phyloP scores from a whole-genome alignment of 2,888 invertebrate species.

The Mesorhabditis spiculigera region DNA sequence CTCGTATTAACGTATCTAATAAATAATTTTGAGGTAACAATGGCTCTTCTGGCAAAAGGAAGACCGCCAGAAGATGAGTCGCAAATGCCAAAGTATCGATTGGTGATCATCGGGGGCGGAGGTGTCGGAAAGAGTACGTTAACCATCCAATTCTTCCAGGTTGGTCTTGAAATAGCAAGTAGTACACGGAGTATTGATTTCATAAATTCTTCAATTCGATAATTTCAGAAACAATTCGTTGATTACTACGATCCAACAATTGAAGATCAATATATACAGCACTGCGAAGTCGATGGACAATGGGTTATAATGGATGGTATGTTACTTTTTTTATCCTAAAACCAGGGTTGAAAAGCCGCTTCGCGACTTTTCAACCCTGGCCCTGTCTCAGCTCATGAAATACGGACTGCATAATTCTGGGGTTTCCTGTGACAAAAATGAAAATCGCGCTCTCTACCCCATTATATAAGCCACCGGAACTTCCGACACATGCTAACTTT shows the following conservation, averaged over 20 bases:
- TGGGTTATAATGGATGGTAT: conserved; percentile 65
- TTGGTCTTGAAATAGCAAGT: conserved; percentile 10
- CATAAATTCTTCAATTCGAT: background rate
- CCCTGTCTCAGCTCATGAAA: background rate
- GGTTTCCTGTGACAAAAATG: background rate
- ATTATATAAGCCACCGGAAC: too few species aligned
- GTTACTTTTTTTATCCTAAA: background rate
- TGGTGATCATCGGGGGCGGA: conserved; percentile 52
- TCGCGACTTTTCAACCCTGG: too few species aligned
- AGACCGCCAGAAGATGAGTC: conserved; percentile 51
- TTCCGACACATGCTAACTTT: too few species aligned
- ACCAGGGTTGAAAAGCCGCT: too few species aligned
- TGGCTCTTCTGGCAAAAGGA: conserved; percentile 19
- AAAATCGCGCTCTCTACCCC: too few species aligned
- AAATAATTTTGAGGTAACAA: conserved; percentile 7
- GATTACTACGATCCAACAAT: conserved; percentile 93
- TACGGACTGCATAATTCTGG: background rate
- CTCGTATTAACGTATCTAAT: conserved; percentile 6
- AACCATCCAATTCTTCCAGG: conserved; percentile 91
- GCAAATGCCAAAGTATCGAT: conserved; percentile 48
- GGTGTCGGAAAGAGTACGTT: conserved; percentile 78
- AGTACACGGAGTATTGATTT: background rate
- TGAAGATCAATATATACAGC: conserved; percentile 89
- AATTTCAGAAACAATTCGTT: conserved; percentile 74
- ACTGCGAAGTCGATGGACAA: conserved; percentile 85